Percentiles rank a stretch among this genome's conserved stretches.
phyloP scores from a whole-genome alignment of 2,113 vertebrate genomes.

The Chroicocephalus ridibundus region DNA sequence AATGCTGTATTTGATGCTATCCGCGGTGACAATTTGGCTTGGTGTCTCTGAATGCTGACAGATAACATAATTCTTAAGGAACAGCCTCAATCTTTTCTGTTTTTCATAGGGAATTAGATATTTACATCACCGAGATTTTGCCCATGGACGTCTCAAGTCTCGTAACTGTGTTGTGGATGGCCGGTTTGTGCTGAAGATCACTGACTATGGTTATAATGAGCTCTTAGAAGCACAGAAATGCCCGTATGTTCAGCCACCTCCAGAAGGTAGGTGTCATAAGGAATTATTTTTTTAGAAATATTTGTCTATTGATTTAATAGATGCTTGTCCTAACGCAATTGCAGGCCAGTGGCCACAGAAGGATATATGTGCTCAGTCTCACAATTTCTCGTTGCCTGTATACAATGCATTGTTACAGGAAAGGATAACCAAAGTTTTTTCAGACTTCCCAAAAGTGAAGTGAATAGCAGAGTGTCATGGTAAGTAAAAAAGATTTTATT shows the following conservation, averaged over 20 bases:
- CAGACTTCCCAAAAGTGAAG: background rate
- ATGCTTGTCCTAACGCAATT: background rate
- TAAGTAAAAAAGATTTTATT: background rate
- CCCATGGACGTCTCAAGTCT: constrained; percentile 89
- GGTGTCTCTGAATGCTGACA: background rate
- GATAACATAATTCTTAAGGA: background rate
- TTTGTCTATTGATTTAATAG: background rate
- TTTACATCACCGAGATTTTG: constrained; percentile 85
- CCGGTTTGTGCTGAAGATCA: constrained; percentile 91
- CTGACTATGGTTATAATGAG: constrained; percentile 87
- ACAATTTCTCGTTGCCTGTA: background rate
- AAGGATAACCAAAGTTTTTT: background rate
- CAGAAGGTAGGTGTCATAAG: constrained; percentile 79
- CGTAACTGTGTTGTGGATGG: constrained; percentile 92
- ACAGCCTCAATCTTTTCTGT: background rate
- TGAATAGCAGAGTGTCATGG: background rate
- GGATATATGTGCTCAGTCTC: background rate
- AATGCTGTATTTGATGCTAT: background rate
- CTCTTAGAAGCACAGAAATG: constrained; percentile 84
- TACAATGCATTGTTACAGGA: background rate
- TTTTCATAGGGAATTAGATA: constrained; percentile 88
- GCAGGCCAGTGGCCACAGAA: background rate
- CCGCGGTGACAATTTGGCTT: background rate
- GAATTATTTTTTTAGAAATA: background rate
- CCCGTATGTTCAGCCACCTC: constrained; percentile 63